A percentile compares a stretch with the other conserved stretches of the same genome.
These are phyloP conservation scores for Brachionus plicatilis DNA, from an alignment of 1,140 invertebrate genomes.

Conservation along the genomic window DNA sequence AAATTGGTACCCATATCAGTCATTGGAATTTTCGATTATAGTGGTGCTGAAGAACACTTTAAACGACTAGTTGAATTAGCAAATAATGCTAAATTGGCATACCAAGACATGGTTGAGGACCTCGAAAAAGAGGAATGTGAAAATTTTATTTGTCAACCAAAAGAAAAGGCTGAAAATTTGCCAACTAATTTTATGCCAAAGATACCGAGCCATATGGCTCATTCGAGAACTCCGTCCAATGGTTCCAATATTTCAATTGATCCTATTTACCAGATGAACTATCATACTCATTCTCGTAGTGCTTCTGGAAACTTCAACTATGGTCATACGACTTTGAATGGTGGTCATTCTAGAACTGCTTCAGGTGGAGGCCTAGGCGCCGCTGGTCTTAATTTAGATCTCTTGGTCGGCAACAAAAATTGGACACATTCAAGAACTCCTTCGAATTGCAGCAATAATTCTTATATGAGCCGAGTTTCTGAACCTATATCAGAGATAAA, in stretches of 20 bases:
- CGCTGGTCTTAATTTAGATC: neutral
- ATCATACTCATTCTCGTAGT: constrained; percentile 22
- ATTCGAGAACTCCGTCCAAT: constrained; percentile 33
- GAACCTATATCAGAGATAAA: constrained; percentile 14
- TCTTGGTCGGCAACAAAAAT: constrained; percentile 7
- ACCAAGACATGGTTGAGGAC: constrained; percentile 30
- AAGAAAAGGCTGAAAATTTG: neutral
- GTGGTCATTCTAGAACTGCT: neutral
- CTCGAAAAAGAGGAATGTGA: neutral
- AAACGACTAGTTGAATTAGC: neutral
- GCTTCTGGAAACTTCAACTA: constrained; percentile 33
- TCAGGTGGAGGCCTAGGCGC: neutral
- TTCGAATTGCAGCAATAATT: constrained; percentile 37
- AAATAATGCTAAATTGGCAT: constrained; percentile 21
- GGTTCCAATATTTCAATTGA: constrained; percentile 33
- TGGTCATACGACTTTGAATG: neutral
- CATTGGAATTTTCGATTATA: constrained; percentile 61
- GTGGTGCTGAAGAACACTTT: constrained; percentile 56
- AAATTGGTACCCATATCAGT: constrained; percentile 60
- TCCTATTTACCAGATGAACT: neutral
- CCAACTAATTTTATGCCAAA: neutral
- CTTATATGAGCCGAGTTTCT: constrained; percentile 19
- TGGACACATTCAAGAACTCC: constrained; percentile 40
- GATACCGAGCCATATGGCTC: constrained; percentile 16
- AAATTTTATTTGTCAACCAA: neutral